These are phyloP conservation scores for Dasypolia templi DNA, from an alignment of 2,888 invertebrate species.

Conservation along the genomic window DNA sequence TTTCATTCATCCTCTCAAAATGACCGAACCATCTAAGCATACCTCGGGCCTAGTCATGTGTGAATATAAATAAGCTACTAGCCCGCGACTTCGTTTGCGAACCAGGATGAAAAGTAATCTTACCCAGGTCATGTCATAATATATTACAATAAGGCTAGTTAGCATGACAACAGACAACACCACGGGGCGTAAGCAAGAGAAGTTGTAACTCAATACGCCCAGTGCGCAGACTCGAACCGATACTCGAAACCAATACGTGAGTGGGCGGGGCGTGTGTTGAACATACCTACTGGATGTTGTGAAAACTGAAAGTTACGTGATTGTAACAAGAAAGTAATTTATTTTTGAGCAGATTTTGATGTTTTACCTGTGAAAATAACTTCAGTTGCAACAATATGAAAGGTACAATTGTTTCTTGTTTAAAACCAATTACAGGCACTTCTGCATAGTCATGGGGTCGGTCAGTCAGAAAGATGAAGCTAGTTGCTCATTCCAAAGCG, in stretches of 20 bases:
- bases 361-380: background rate
- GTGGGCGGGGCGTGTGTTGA: conserved; percentile 66
- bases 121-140: no score
- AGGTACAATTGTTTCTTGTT: background rate
- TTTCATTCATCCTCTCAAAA: background rate
- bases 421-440: no score
- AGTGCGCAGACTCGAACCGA: conserved; percentile 84
- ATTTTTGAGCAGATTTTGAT: background rate
- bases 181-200: conserved; percentile 34
- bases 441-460: no score
- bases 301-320: background rate
- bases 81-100: no score
- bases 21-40: background rate
- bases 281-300: conserved; percentile 52
- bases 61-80: no score
- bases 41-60: no score
- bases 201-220: conserved; percentile 60
- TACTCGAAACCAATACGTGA: conserved; percentile 73
- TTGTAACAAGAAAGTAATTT: background rate
- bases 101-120: no score
- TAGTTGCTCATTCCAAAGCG: no score
- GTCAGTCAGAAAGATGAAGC: no score
- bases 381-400: background rate
- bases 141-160: no score
- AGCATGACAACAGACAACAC: background rate